Base-by-base conservation (phyloP, 2,888 invertebrate species). In the Agrotis ipsilon region DNA sequence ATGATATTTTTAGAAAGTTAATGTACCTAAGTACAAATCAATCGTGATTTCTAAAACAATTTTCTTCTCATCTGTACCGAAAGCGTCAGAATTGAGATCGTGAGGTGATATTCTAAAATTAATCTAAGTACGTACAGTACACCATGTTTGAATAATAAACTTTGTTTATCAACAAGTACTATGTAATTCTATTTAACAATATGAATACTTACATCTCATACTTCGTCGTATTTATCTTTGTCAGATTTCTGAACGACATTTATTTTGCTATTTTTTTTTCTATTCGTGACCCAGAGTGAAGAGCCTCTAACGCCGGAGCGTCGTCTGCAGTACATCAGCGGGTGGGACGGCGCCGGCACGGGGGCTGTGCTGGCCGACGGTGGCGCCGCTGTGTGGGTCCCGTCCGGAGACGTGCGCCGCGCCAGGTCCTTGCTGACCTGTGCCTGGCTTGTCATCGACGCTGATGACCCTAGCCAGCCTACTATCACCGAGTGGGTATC, bases 381-480 rank as follows among this genome's bases (percentile, higher is more conserved):
- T 97, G 94, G 96, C 13, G 97, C 97, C 0, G 97, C 97, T 0
- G 92, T 99, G 49, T 99, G 99, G 99, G 98, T 99, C 0, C 98
- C 99, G 85, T 98, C 98, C 1, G 97, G 98, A 6, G 99, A 99
- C 92, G 97, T 97, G 76, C 93, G 97, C n/a, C 98, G 99, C 90
- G 99, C 99, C 0, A 97, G 98, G 66, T 96, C 97, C 45, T 97
- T 98, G 88, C 94, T 99, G 58, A 98, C 98, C 84, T 98, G 98
- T 91, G 98, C 98, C 82, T 99, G 99, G 99, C 97, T 97, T 21
- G 97, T 99, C 27, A 98, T 98, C 96, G 97, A 98, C 86, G 97
- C 97, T 66, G 98, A 98, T 62, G 96, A 97, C 72, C 94, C 95
- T 18, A 95, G 96, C 69, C 97, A 97, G 59, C 97, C 97, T 0